Conservation (phyloP, 2,113 vertebrate species). For the Eurystomus gularis region DNA sequence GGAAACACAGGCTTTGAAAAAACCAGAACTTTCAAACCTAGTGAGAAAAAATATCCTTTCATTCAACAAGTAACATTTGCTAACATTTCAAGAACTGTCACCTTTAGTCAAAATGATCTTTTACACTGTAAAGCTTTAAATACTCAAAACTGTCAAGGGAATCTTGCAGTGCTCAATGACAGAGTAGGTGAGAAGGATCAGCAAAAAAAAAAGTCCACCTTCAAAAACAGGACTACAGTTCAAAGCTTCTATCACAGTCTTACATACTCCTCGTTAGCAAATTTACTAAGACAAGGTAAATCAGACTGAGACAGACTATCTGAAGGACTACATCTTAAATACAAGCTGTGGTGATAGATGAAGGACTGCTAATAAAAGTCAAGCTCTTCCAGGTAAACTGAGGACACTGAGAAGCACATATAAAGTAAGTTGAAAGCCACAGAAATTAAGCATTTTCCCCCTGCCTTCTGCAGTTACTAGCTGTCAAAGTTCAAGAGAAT, state of each 20-base stretch:
- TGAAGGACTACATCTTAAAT: neutral
- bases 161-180: neutral
- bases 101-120: neutral
- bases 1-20: neutral
- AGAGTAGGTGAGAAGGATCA: neutral
- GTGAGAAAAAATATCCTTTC: neutral
- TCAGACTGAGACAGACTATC: neutral
- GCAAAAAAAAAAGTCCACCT: neutral
- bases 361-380: neutral
- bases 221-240: neutral
- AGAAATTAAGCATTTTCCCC: neutral
- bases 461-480: neutral
- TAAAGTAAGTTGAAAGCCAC: neutral
- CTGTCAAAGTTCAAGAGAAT: neutral
- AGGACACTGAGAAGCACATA: neutral
- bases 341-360: neutral
- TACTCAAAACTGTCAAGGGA: neutral
- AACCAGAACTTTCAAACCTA: neutral
- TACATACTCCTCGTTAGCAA: neutral
- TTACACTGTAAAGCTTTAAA: neutral
- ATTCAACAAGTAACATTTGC: neutral
- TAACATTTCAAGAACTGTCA: neutral
- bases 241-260: neutral
- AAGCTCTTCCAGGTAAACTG: neutral
- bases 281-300: neutral